Base-by-base conservation (phyloP, 2,797 vertebrate species). In the Myotis pilosus region DNA sequence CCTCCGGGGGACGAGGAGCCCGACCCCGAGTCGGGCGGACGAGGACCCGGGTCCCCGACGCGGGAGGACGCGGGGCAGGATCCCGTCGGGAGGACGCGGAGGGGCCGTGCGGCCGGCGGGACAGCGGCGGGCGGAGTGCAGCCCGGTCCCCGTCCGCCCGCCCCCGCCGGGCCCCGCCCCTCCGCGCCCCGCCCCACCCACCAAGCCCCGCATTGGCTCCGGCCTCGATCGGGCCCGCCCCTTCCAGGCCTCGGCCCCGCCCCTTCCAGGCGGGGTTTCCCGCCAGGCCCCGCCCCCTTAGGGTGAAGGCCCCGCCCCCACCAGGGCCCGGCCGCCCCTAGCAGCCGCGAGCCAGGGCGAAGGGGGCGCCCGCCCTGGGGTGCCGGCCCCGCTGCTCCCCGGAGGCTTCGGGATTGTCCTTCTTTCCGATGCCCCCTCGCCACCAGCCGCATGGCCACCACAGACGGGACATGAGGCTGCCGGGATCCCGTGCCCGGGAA, bases 241-340 rank as follows among this genome's bases (percentile, higher is more conserved):
- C 68, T 30, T 1, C 10, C 17, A 25, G 66, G 0, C 1, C 17
- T 0, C 9, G 41, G 12, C 19, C 36, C 9, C 12, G 49, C 49
- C 25, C 33, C 51, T 19, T 6, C 13, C 8, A 9, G 44, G 10
- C 10, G 2, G 44, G 30, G 8, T n/a, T 0, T 11, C 23, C 33
- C 2, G 4, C 6, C 69, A 8, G 60, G 25, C 30, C 47, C 30
- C 20, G 51, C 81, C 87, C 55, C 23, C 47, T 17, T 2, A 8
- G 4, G 41, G 3, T 17, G 38, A 1, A 36, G 11, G 17, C 38
- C 51, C n/a, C n/a, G 41, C 64, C 76, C 66, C 69, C 7, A 0
- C 57, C 36, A 6, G 1, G 25, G 68, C 33, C n/a, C 20, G 0
- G 8, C 22, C 55, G 4, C 57, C 10, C 57, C 57, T 60, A 5